Conservation (phyloP, 2,797 vertebrate genomes). For the Numenius phaeopus region DNA sequence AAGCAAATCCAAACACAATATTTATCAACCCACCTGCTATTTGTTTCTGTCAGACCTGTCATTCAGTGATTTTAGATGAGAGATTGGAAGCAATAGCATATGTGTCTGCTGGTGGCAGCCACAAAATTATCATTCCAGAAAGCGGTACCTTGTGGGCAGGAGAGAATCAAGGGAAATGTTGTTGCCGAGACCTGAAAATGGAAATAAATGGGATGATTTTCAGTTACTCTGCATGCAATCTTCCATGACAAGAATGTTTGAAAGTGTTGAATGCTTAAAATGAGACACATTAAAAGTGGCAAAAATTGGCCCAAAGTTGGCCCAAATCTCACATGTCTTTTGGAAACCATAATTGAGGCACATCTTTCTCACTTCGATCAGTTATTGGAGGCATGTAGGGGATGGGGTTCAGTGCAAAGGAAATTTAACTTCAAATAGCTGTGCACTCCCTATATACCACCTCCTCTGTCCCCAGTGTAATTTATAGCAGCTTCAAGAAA, state of each 20-base stretch:
- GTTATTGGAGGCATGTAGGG: background rate
- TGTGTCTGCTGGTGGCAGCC: slow-evolving; percentile 6
- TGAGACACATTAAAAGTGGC: background rate
- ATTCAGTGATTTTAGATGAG: slow-evolving; percentile 52
- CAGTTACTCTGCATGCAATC: background rate
- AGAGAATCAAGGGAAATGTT: slow-evolving; percentile 3
- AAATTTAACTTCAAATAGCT: background rate
- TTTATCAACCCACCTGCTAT: slow-evolving; percentile 56
- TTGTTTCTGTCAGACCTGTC: slow-evolving; percentile 72
- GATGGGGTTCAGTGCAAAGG: background rate
- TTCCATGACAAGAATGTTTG: background rate
- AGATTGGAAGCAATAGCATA: background rate
- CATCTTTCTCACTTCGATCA: background rate
- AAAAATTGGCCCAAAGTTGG: background rate
- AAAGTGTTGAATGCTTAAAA: background rate
- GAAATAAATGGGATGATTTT: slow-evolving; percentile 36
- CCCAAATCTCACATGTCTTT: background rate
- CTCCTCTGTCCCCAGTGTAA: background rate
- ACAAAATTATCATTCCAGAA: slow-evolving; percentile 10
- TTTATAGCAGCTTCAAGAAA: background rate
- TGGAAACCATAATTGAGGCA: background rate
- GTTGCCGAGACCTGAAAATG: background rate
- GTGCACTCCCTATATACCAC: background rate
- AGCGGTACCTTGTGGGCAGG: background rate
- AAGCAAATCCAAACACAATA: slow-evolving; percentile 53